Base-by-base conservation (phyloP, 2,888 invertebrate species). In the Oscheius onirici region DNA sequence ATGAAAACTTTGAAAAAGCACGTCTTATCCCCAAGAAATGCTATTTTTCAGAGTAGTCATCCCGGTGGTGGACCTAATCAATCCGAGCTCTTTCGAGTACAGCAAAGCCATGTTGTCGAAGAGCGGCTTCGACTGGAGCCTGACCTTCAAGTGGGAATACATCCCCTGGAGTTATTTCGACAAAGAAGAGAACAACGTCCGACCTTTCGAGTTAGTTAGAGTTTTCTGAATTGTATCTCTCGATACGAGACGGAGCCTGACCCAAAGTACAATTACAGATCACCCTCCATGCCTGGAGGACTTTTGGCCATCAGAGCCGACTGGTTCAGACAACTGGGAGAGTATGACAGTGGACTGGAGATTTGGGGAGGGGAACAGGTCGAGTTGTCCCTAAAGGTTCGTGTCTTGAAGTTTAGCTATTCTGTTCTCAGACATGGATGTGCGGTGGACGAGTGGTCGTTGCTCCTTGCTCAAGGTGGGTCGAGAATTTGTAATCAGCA, bases 41-140 rank as follows among this genome's bases (percentile, higher is more conserved):
- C n/a, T 34, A 34, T 3, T 51, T 79, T 83, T 91, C 44, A 91
- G 93, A n/a, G 96, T 99, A 55, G 97, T 96, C 3, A 95, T 97
- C 89, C 97, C 99, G 10, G 95, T 99, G 82, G 97, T 99, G 84
- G 99, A 99, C 89, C 96, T 99, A 72, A 97, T 99, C 87, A 95
- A 95, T 61, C 97, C 97, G 88, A 95, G 96, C 86, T 95, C 95
- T 2, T 99, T 99, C 90, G 96, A 96, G 11, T 82, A 74, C 67
- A 71, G 74, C 77, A 93, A 95, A 66, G 97, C 97, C 0, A 95
- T 97, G 93, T 97, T 97, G 0, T 97, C 97, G 0, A 91, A 94
- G 95, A 97, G 97, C 76, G 97, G 97, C 20, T 99, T 99, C 90
- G 97, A 97, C 90, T 97, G 97, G 97, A 96, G 95, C 89, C 91